Base-by-base conservation (phyloP, 92 coral and sea anemone genomes). In the Palythoa grandiflora region DNA sequence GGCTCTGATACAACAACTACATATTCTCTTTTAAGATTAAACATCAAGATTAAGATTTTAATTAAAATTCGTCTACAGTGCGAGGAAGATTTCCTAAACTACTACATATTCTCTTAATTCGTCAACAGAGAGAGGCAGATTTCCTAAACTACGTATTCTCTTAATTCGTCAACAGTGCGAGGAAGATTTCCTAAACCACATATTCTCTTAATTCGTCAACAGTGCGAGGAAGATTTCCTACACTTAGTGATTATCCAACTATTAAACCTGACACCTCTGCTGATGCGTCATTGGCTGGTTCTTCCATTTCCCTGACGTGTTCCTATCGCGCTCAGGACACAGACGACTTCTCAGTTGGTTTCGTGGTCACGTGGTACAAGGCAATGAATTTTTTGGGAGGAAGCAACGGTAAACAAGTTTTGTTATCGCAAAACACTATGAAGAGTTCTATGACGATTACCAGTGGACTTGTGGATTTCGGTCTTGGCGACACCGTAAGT, bases 401-500 rank as follows among this genome's bases (percentile, higher is more conserved):
- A 66, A 92, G 70, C 55, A 75, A 90, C 39, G 98, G 95, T 13
- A 92, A 94, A 70, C 89, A 88, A 40, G 93, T 91, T 1, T 75
- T 94, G 75, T n/a, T 74, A 19, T 47, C 93, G 47, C 91, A 85
- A 48, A 88, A 65, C 80, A 94, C 94, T 12, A 84, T 68, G 15
- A 75, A 89, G 80, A 83, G 13, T 2, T 44, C 79, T 20, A 89
- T 88, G 37, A 86, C 86, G 8, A 87, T 91, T 3, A 88, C 79
- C 81, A 84, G 54, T 53, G 91, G 59, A 55, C 63, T 87, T 21
- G 87, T 83, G 16, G 98, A 94, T 37, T 91, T 96, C 68, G 87
- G 73, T 71, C 84, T 96, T 15, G 98, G 98, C 17, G 96, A 96
- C 65, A 96, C 98, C 77, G 98, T 96, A 84, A 86, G 96, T 80